Base-by-base conservation (phyloP, 2,797 vertebrate genomes). In the Fistularia commersonii region DNA sequence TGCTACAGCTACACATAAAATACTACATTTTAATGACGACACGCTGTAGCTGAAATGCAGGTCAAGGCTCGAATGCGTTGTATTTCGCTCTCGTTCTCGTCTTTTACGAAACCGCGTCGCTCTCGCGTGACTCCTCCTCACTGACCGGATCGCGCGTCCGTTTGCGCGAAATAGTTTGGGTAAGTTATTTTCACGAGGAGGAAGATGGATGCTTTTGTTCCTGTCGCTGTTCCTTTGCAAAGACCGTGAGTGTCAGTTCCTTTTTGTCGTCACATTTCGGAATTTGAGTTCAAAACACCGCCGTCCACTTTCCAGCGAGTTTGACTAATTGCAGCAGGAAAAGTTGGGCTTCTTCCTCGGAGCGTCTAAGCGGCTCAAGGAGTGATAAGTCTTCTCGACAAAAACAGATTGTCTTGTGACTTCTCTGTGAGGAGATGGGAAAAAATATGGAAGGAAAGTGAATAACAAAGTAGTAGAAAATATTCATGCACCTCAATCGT, bases 271-370 rank as follows among this genome's bases (percentile, higher is more conserved):
- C 34, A 35, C 34, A 35, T 8, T 35, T 8, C n/a, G n/a, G 34
- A 6, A 6, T 11, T 11, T 47, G 8, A 48, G 10, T 1, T 3
- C 9, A 34, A 9, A 23, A 45, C 1, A n/a, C n/a, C 6, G 36
- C 36, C 23, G 13, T 64, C 31, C 13, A 89, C 69, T 77, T 47
- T n/a, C n/a, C 11, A 57, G 32, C 3, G 45, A 44, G 31, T 58
- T 32, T 33, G 57, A 90, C 85, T 89, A 80, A 67, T 50, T 91
- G 80, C 97, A 99, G 71, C 97, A 99, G 81, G 90, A 93, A 31
- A 72, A 82, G 64, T 91, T 89, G 1, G 85, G 32, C 0, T 89
- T 82, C 57, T 91, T 96, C 77, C 77, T 93, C 48, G 81, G 84
- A 52, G 82, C 72, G n/a, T 77, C 81, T 49, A 98, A 82, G 43